These are phyloP conservation scores for Epinotia bilunana DNA, from an alignment of 2,888 invertebrate genomes.

Conservation along the genomic window DNA sequence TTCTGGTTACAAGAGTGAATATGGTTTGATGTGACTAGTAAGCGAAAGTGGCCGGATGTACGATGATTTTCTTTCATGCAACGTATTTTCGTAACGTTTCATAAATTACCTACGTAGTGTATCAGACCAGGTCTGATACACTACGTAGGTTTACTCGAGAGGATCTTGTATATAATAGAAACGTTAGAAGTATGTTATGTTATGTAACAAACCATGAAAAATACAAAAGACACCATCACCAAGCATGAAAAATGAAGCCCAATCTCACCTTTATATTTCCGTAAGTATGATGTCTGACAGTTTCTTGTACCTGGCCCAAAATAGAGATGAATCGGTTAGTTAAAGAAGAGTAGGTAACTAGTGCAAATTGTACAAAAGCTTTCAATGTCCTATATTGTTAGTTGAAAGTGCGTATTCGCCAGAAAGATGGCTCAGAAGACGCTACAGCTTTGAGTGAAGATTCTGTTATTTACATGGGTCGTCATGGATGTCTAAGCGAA, in stretches of 20 bases:
- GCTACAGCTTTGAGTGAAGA: conserved; percentile 29
- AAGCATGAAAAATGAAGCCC: conserved; percentile 62
- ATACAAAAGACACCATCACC: conserved; percentile 56
- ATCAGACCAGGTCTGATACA: too few relatives aligned
- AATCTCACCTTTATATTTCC: conserved; percentile 88
- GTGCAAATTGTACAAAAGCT: conserved; percentile 54
- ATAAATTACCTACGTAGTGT: background rate
- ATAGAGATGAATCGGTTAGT: conserved; percentile 81
- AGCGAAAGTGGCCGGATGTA: conserved; percentile 2
- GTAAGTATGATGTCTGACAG: conserved; percentile 88
- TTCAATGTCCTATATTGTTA: conserved; percentile 37
- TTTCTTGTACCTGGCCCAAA: conserved; percentile 89
- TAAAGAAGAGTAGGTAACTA: conserved; percentile 63
- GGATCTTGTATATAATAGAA: background rate
- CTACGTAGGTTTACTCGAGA: background rate
- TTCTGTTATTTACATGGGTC: conserved; percentile 29
- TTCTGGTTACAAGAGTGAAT: background rate
- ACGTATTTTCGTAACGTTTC: background rate
- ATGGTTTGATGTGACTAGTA: conserved; percentile 2
- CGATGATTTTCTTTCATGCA: background rate
- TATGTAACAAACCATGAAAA: background rate
- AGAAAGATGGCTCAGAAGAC: conserved; percentile 30
- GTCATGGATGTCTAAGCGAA: conserved; percentile 39
- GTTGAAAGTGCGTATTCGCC: conserved; percentile 35
- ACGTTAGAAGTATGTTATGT: background rate